Conservation (phyloP, 2,797 vertebrate species). For the Tamandua tetradactyla region DNA sequence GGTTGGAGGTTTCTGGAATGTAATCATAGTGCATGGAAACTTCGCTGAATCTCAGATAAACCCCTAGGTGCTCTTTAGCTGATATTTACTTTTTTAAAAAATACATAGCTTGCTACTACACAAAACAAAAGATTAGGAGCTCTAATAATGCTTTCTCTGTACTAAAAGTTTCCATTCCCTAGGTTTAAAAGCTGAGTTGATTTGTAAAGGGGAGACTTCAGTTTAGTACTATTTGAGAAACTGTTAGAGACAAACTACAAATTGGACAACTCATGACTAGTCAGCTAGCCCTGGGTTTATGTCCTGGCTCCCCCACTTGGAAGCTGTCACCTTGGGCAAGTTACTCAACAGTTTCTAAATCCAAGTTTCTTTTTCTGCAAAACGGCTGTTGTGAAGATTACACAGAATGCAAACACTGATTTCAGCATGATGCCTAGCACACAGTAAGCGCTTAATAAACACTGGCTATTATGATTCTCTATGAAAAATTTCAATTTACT, state of each 20-base stretch:
- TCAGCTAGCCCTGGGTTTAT: background rate
- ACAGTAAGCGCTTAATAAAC: background rate
- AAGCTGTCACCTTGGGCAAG: background rate
- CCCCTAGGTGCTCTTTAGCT: no score
- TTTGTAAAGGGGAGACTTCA: conserved; percentile 13
- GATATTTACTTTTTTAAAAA: conserved; percentile 60
- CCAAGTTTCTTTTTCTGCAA: conserved; percentile 26
- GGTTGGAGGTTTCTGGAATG: no score
- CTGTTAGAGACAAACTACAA: background rate
- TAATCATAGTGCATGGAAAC: no score
- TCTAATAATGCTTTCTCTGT: conserved; percentile 18
- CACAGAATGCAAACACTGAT: background rate
- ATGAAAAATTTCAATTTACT: conserved; percentile 14
- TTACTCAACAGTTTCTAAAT: background rate
- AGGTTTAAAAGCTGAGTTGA: background rate
- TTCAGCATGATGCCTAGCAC: background rate
- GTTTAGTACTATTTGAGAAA: conserved; percentile 5
- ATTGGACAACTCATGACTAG: background rate
- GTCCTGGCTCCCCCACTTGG: background rate
- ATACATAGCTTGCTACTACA: conserved; percentile 12
- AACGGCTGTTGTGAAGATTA: conserved; percentile 20
- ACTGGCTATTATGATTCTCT: background rate
- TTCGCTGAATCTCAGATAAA: no score
- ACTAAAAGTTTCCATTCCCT: conserved; percentile 3
- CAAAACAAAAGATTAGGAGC: conserved; percentile 53